phyloP scores from a whole-genome alignment of 2,797 vertebrate species.

The Onychomys leucogaster region DNA sequence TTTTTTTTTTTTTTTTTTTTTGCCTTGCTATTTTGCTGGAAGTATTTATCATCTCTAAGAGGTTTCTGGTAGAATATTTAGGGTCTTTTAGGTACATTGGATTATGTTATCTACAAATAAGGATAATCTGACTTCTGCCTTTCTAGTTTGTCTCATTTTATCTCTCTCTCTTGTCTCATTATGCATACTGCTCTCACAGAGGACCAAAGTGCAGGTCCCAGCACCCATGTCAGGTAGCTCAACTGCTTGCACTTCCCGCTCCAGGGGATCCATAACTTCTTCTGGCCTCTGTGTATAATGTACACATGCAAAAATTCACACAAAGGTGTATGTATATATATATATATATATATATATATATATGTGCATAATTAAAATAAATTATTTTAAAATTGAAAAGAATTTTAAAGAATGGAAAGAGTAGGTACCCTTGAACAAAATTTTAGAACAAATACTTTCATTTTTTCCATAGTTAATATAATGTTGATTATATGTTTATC shows the following conservation, averaged over 20 bases:
- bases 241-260: background rate
- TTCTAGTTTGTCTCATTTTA: background rate
- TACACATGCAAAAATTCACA: background rate
- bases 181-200: background rate
- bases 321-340: background rate
- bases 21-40: background rate
- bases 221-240: background rate
- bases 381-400: background rate
- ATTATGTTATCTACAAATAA: background rate
- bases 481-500: background rate
- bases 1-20: background rate
- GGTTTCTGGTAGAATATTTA: background rate
- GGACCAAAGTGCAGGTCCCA: background rate
- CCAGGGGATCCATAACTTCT: background rate
- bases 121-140: background rate
- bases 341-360: background rate
- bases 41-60: background rate
- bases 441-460: background rate
- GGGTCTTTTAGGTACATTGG: background rate
- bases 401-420: background rate
- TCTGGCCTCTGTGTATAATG: background rate
- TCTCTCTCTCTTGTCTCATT: background rate
- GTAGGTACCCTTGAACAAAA: background rate
- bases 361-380: background rate
- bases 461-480: background rate